Evolutionary conservation across 2,797 vertebrate species (phyloP).

Genomic region (Periparus ater): DNA sequence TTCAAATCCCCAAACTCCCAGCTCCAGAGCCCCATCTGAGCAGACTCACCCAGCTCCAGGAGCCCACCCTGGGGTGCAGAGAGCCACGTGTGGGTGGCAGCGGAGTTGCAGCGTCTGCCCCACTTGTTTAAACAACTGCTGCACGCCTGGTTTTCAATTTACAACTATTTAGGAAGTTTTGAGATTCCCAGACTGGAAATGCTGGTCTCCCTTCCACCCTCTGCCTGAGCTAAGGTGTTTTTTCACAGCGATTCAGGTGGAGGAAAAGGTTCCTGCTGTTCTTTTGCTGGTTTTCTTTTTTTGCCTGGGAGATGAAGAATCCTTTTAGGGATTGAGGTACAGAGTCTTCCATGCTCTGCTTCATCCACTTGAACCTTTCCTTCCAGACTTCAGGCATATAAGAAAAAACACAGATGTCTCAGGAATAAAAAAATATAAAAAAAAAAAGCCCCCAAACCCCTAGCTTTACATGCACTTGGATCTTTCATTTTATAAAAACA

Average conservation of each 20-base stretch:
- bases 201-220: neutral
- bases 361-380: constrained; percentile 65
- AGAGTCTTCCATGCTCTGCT: constrained; percentile 43
- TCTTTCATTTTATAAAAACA: constrained; percentile 82
- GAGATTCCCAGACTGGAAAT: constrained; percentile 22
- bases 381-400: constrained; percentile 45
- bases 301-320: constrained; percentile 39
- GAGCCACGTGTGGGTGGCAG: neutral
- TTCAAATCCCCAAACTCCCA: neutral
- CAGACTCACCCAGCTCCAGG: neutral
- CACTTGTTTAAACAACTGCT: constrained; percentile 40
- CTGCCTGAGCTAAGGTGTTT: neutral
- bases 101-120: neutral
- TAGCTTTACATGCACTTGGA: constrained; percentile 78
- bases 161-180: constrained; percentile 48
- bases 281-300: neutral
- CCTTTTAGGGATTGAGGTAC: neutral
- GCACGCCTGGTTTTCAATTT: constrained; percentile 13
- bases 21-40: neutral
- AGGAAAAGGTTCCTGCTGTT: neutral
- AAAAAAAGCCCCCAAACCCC: constrained; percentile 15
- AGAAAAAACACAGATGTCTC: constrained; percentile 70
- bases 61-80: neutral
- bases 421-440: constrained; percentile 19
- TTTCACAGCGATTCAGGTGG: neutral